phyloP scores from a whole-genome alignment of 2,113 vertebrate species.

The Thomomys bottae region DNA sequence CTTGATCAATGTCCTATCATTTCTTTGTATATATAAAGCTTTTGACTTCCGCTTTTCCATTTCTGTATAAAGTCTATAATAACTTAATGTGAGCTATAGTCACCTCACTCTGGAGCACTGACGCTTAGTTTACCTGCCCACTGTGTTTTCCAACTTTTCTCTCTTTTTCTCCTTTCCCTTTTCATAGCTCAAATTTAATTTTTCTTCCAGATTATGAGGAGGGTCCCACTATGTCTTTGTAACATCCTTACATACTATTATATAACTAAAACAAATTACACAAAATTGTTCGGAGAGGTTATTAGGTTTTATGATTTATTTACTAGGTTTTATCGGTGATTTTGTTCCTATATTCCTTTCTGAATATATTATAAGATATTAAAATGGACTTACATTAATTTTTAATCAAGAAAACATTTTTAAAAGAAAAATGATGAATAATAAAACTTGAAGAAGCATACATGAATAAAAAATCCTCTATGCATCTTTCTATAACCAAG shows the following conservation, averaged over 20 bases:
- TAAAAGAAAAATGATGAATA: background rate
- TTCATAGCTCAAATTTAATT: background rate
- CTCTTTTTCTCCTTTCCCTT: background rate
- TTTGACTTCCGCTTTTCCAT: background rate
- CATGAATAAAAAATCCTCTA: background rate
- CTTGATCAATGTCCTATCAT: too few species aligned
- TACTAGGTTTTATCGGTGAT: background rate
- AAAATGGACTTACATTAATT: conserved; percentile 2
- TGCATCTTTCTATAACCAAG: background rate
- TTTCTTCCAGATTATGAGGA: background rate
- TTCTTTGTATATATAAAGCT: background rate
- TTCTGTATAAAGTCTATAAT: background rate
- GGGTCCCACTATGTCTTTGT: background rate
- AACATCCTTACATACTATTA: background rate
- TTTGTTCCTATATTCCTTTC: conserved; percentile 18
- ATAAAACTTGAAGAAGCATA: background rate
- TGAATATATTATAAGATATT: too few species aligned
- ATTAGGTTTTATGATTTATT: background rate
- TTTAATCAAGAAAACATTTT: conserved; percentile 23
- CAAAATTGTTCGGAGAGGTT: background rate
- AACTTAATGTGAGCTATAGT: background rate
- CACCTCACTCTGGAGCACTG: too few species aligned
- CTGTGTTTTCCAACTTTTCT: too few species aligned
- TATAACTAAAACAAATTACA: background rate
- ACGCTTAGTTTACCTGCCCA: background rate